A percentile compares a stretch with the other conserved stretches of the same genome.
Conservation (phyloP, 2,888 invertebrate genomes). For the Rhopalosiphum nymphaeae region DNA sequence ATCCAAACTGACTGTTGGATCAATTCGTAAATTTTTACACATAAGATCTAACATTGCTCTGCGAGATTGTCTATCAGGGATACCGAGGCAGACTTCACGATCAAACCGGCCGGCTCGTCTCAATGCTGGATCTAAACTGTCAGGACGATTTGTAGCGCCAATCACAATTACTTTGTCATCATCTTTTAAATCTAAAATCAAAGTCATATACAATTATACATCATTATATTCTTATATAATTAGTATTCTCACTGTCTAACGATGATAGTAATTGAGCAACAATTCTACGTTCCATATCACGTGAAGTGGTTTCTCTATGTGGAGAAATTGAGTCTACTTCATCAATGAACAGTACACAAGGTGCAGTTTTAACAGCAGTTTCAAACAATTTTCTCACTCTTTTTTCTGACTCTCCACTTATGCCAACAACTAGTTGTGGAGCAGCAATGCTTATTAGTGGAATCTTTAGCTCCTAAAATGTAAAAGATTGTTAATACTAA, state of each 20-base stretch:
- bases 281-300: constrained; percentile 96
- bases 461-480: constrained; percentile 80
- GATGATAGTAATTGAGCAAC: constrained; percentile 92
- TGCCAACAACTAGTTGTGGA: constrained; percentile 92
- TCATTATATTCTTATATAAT: neutral
- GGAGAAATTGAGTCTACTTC: constrained; percentile 97
- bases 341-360: constrained; percentile 93
- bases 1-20: constrained; percentile 77
- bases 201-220: neutral
- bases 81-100: constrained; percentile 92
- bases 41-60: constrained; percentile 82
- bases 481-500: neutral
- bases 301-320: constrained; percentile 88
- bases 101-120: constrained; percentile 94
- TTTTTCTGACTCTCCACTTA: constrained; percentile 96
- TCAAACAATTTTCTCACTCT: constrained; percentile 92
- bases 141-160: constrained; percentile 96
- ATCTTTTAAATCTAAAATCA: constrained; percentile 71
- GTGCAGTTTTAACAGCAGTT: constrained; percentile 80
- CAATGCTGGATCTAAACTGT: constrained; percentile 91
- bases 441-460: constrained; percentile 90
- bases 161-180: constrained; percentile 82
- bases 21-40: constrained; percentile 79
- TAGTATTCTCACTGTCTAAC: constrained; percentile 70
- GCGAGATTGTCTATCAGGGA: constrained; percentile 88